Evolutionary conservation across 1,140 invertebrate genomes (phyloP).

Genomic region (Magallana ariakensis): DNA sequence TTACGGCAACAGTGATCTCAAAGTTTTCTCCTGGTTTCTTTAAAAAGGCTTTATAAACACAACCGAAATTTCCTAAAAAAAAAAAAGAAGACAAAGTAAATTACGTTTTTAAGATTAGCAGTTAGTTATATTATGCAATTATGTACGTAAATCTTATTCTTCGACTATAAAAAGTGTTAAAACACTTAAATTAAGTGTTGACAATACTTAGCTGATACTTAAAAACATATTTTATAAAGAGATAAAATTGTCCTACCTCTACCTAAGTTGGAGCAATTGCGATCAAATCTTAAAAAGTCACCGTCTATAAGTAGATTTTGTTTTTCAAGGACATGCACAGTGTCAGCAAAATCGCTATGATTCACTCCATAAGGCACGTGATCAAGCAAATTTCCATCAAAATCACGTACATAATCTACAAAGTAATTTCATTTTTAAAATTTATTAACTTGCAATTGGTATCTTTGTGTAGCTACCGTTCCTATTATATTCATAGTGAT

Average conservation of each 20-base stretch:
- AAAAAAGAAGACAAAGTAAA: not conserved
- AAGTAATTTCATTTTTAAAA: not conserved
- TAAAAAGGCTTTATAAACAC: slow-evolving; percentile 74
- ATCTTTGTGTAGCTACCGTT: too few relatives aligned
- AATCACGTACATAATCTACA: not conserved
- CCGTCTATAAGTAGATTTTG: slow-evolving; percentile 49
- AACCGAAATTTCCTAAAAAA: slow-evolving; percentile 76
- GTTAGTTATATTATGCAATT: too few relatives aligned
- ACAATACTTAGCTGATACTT: not conserved
- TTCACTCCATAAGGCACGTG: not conserved
- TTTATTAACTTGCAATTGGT: too few relatives aligned
- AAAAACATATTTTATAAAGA: not conserved
- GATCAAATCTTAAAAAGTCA: slow-evolving; percentile 26
- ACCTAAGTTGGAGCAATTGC: slow-evolving; percentile 34
- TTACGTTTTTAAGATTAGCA: not conserved
- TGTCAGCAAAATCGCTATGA: not conserved
- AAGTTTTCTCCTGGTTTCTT: slow-evolving; percentile 62
- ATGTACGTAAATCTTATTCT: too few relatives aligned
- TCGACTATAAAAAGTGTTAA: too few relatives aligned
- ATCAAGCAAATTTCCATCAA: not conserved
- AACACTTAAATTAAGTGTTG: too few relatives aligned
- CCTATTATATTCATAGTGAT: too few relatives aligned
- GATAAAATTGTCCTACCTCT: slow-evolving; percentile 22
- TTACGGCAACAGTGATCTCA: slow-evolving; percentile 74
- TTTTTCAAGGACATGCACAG: slow-evolving; percentile 35